Percentiles rank a stretch among this genome's conserved stretches.
Evolutionary conservation across 1,140 invertebrate genomes (phyloP).

Genomic region (Zaprionus gabonicus): DNA sequence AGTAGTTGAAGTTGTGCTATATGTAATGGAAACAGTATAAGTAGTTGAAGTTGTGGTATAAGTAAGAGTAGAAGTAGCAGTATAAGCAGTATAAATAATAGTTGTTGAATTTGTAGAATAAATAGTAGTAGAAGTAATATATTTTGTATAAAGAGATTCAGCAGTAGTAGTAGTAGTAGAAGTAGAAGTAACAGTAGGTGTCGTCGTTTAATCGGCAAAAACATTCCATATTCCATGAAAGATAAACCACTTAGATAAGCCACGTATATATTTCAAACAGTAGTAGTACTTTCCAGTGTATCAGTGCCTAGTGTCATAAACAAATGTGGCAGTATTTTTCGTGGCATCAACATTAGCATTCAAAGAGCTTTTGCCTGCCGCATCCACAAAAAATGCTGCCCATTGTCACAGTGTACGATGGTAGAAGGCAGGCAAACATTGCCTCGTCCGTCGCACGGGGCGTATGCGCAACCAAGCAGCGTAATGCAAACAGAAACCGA

Average conservation of each 20-base stretch:
- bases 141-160: no score
- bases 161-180: background rate
- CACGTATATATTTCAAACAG: no score
- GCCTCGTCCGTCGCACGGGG: slow-evolving; percentile 23
- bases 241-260: background rate
- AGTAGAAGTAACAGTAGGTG: no score
- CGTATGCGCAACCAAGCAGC: slow-evolving; percentile 41
- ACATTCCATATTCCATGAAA: background rate
- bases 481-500: slow-evolving; percentile 21
- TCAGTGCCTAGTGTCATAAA: background rate
- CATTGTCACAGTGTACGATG: slow-evolving; percentile 1
- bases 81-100: background rate
- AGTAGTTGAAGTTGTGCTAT: background rate
- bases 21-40: no score
- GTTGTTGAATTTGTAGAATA: background rate
- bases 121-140: no score
- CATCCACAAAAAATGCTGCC: background rate
- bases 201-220: no score
- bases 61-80: no score
- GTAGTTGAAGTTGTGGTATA: no score
- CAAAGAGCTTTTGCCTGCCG: background rate
- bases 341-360: slow-evolving; percentile 3
- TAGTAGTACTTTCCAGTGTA: background rate
- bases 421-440: slow-evolving; percentile 4
- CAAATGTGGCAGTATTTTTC: background rate